phyloP scores from a whole-genome alignment of 1,140 invertebrate genomes.

The Aplysia californica region DNA sequence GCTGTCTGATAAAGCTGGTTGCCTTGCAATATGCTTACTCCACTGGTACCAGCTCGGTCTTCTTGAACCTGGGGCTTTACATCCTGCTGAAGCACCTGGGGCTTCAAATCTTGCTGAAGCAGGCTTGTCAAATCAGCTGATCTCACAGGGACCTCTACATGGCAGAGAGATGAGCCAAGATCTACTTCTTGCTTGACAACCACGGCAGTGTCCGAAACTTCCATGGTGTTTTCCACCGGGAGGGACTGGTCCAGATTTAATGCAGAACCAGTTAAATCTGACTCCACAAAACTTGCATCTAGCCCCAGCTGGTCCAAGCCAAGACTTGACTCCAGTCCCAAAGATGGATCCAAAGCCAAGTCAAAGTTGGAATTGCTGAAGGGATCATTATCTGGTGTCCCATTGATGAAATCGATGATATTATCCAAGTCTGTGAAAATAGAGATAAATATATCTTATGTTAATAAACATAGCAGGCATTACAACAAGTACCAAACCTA shows the following conservation, averaged over 20 bases:
- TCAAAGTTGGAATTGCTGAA: slow-evolving; percentile 14
- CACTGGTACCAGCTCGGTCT: neutral
- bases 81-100: slow-evolving; percentile 5
- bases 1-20: slow-evolving; percentile 6
- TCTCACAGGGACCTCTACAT: neutral
- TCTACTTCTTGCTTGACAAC: slow-evolving; percentile 9
- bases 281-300: slow-evolving; percentile 4
- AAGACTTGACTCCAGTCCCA: slow-evolving; percentile 8
- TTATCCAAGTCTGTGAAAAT: slow-evolving; percentile 21
- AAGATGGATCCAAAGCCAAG: neutral
- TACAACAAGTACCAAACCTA: neutral
- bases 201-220: neutral
- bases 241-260: neutral
- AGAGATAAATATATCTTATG: neutral
- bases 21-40: neutral
- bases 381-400: neutral
- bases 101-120: neutral
- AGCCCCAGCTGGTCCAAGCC: neutral
- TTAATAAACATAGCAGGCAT: neutral
- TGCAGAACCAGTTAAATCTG: neutral
- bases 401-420: slow-evolving; percentile 15
- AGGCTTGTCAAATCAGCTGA: neutral
- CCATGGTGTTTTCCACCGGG: no score
- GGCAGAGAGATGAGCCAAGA: neutral
- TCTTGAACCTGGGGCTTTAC: neutral